Evolutionary conservation across 2,113 vertebrate genomes (phyloP).

Genomic region (Dasypus novemcinctus): DNA sequence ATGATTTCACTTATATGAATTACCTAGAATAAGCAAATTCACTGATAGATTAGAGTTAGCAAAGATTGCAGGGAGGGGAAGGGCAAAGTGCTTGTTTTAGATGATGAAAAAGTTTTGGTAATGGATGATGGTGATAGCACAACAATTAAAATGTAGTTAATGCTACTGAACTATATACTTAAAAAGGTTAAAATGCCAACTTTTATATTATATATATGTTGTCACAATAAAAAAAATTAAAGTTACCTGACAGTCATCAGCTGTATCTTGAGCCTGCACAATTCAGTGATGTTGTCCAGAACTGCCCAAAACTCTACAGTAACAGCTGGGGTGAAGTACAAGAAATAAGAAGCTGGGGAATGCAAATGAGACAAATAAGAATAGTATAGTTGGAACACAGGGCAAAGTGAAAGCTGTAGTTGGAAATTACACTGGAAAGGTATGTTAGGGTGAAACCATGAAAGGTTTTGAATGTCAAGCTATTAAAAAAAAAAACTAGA

Average conservation of each 20-base stretch:
- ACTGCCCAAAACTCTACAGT: background rate
- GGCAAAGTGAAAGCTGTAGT: background rate
- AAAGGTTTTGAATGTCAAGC: constrained; percentile 32
- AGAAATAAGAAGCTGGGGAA: background rate
- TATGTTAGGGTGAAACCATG: background rate
- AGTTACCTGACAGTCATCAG: background rate
- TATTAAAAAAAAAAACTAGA: background rate
- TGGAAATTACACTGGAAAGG: background rate
- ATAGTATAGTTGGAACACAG: background rate
- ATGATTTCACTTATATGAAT: too few species aligned
- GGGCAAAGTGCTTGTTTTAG: too few species aligned
- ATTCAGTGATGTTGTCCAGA: background rate
- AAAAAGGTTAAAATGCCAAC: too few species aligned
- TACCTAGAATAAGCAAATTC: too few species aligned
- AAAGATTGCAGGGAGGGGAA: too few species aligned
- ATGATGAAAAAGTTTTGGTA: too few species aligned
- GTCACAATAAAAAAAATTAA: background rate
- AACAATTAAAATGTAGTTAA: too few species aligned
- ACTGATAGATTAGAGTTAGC: too few species aligned
- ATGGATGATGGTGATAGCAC: too few species aligned
- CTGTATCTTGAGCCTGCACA: background rate
- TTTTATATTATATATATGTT: too few species aligned
- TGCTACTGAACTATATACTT: too few species aligned
- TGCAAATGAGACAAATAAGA: background rate
- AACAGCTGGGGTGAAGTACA: background rate